Evolutionary conservation across 1,140 invertebrate genomes (phyloP).

Genomic region (Scaptomyza graminum): DNA sequence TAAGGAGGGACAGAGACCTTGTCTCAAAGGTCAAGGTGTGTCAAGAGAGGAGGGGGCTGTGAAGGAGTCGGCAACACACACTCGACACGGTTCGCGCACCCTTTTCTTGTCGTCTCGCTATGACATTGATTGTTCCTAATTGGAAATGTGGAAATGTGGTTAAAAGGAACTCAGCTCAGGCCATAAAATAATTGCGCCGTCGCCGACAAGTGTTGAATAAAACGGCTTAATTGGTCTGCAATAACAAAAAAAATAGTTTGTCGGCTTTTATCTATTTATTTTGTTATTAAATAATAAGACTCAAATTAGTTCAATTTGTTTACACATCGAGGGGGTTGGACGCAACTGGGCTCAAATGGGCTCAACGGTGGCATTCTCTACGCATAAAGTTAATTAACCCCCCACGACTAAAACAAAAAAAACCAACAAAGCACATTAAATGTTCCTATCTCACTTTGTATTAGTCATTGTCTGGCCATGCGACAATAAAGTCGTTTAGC

Average conservation of each 20-base stretch:
- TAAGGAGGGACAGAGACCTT: not conserved
- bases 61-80: not conserved
- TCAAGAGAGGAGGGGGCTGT: not conserved
- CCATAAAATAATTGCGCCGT: conserved; percentile 67
- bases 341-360: conserved; percentile 9
- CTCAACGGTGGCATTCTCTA: conserved; percentile 21
- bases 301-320: conserved; percentile 81
- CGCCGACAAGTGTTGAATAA: conserved; percentile 48
- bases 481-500: conserved; percentile 41
- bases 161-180: conserved; percentile 7
- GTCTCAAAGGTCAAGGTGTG: conserved; percentile 46
- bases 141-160: conserved; percentile 37
- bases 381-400: conserved; percentile 63
- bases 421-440: conserved; percentile 33
- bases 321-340: conserved; percentile 23
- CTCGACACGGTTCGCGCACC: conserved; percentile 18
- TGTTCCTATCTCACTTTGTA: conserved; percentile 29
- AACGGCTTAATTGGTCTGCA: conserved; percentile 44
- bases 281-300: conserved; percentile 82
- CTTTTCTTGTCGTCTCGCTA: conserved; percentile 32
- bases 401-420: conserved; percentile 34
- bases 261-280: conserved; percentile 72
- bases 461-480: conserved; percentile 78
- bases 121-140: conserved; percentile 54
- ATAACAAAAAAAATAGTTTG: conserved; percentile 14